Percentiles rank a stretch among this genome's conserved stretches.
These are phyloP conservation scores for Monochamus alternatus DNA, from an alignment of 2,888 invertebrate genomes.

Conservation along the genomic window DNA sequence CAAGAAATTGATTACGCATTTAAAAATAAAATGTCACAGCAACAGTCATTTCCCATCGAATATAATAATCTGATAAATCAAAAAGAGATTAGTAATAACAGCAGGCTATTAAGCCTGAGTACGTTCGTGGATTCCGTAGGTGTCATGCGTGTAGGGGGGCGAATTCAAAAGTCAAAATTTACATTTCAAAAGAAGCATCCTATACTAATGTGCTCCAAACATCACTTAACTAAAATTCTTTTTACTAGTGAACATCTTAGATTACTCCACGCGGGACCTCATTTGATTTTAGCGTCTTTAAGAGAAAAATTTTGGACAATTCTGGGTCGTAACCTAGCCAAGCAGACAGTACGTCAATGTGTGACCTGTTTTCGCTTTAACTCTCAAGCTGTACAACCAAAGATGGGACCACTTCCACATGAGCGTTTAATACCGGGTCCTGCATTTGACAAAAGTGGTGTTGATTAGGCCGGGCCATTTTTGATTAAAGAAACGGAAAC, in stretches of 20 bases:
- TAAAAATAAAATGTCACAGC: conserved; percentile 30
- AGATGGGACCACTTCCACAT: conserved; percentile 50
- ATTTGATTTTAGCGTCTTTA: conserved; percentile 45
- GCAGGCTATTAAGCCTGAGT: conserved; percentile 42
- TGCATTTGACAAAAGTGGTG: conserved; percentile 46
- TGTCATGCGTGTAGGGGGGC: conserved; percentile 49
- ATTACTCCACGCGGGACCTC: conserved; percentile 49
- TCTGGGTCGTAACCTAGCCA: conserved; percentile 43
- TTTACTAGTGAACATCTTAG: conserved; percentile 43
- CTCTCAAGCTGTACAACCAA: conserved; percentile 33
- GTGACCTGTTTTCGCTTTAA: conserved; percentile 46
- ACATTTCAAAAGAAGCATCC: conserved; percentile 51
- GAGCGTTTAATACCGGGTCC: conserved; percentile 33
- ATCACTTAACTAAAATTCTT: conserved; percentile 47
- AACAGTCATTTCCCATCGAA: conserved; percentile 26
- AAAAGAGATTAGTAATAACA: conserved; percentile 21
- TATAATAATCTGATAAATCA: conserved; percentile 15
- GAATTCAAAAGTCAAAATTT: conserved; percentile 47
- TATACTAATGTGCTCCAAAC: conserved; percentile 45
- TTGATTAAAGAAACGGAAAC: conserved; percentile 42
- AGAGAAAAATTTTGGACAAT: conserved; percentile 52
- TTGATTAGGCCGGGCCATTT: conserved; percentile 54
- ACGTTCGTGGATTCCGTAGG: conserved; percentile 48
- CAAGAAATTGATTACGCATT: conserved; percentile 28
- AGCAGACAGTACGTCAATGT: conserved; percentile 45